phyloP scores from a whole-genome alignment of 2,888 invertebrate genomes.

The Melipona bicolor region DNA sequence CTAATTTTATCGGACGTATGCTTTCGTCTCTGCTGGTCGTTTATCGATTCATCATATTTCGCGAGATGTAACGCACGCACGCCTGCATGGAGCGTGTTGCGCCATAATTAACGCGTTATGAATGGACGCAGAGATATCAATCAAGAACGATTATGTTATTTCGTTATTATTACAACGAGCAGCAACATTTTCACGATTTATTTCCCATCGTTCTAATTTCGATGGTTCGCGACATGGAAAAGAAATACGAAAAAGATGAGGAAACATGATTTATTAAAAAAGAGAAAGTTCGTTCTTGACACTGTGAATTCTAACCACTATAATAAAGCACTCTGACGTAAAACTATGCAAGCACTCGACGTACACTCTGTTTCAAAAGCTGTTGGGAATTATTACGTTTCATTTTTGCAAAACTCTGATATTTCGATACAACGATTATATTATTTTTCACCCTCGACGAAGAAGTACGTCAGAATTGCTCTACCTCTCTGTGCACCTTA shows the following conservation, averaged over 20 bases:
- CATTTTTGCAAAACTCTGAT: background rate
- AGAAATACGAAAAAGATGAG: too few relatives aligned
- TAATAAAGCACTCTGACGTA: background rate
- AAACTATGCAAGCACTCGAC: too few relatives aligned
- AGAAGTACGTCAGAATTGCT: background rate
- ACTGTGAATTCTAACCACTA: background rate
- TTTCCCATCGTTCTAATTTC: too few relatives aligned
- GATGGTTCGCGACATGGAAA: too few relatives aligned
- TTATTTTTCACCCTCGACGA: background rate
- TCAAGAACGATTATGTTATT: background rate
- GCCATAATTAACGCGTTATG: background rate
- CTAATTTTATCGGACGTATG: background rate
- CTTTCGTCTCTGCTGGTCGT: background rate
- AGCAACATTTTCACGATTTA: too few relatives aligned
- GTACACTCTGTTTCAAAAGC: too few relatives aligned
- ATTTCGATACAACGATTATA: background rate
- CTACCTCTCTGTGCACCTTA: too few relatives aligned
- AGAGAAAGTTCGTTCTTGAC: background rate
- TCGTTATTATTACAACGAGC: background rate
- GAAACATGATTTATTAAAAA: background rate
- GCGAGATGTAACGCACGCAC: too few relatives aligned
- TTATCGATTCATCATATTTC: background rate
- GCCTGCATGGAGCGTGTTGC: too few relatives aligned
- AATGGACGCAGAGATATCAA: background rate
- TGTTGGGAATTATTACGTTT: background rate